Evolutionary conservation across 2,113 vertebrate species (phyloP).

Genomic region (Cervus canadensis): DNA sequence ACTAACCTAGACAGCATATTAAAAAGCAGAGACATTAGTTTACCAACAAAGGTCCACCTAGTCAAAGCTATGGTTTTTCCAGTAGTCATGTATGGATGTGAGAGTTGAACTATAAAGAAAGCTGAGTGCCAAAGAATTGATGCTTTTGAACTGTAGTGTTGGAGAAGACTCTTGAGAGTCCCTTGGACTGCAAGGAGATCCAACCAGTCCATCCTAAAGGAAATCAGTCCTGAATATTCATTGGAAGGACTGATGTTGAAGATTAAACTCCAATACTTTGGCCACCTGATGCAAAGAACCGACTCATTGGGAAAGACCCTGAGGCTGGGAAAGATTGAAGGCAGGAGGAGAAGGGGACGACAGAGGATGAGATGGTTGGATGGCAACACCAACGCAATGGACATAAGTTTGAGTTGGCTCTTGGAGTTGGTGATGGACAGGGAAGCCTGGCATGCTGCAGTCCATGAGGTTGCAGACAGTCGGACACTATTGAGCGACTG

Average conservation of each 20-base stretch:
- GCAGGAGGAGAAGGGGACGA: not conserved
- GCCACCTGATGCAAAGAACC: not conserved
- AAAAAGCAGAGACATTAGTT: not conserved
- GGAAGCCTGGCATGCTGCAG: not conserved
- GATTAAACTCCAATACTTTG: not conserved
- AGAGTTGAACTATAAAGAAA: not conserved
- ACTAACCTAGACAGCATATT: not conserved
- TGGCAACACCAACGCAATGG: not conserved
- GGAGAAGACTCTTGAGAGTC: not conserved
- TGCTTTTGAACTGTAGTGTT: not conserved
- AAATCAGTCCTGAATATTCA: not conserved
- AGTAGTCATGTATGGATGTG: not conserved
- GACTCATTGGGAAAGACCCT: not conserved
- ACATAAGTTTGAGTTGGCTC: not conserved
- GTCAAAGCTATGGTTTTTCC: not conserved
- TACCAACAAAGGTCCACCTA: not conserved
- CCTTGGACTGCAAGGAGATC: not conserved
- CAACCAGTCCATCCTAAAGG: not conserved
- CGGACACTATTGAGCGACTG: fast-evolving
- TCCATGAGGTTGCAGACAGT: not conserved
- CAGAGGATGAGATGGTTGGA: not conserved
- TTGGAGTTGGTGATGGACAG: not conserved
- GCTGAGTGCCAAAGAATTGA: not conserved
- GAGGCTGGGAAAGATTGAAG: not conserved
- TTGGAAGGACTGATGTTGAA: not conserved